phyloP scores from a whole-genome alignment of 1,140 invertebrate genomes.

The Temnothorax nylanderi region DNA sequence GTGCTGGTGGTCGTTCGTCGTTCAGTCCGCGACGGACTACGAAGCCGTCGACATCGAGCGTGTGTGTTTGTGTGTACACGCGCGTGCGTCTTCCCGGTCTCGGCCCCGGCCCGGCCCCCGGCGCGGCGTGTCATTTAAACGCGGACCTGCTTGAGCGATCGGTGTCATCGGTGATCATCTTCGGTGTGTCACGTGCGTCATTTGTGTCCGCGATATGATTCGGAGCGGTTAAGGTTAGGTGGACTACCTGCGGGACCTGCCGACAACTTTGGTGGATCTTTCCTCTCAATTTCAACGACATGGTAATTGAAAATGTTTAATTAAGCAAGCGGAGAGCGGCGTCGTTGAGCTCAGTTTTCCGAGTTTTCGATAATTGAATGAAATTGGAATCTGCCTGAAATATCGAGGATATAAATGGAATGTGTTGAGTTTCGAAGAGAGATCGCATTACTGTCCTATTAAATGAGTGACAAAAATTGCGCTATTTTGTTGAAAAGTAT shows the following conservation, averaged over 20 bases:
- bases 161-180: neutral
- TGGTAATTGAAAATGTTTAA: conserved; percentile 22
- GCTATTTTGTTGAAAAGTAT: neutral
- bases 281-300: conserved; percentile 3
- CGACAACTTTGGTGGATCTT: neutral
- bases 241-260: too few species aligned
- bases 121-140: neutral
- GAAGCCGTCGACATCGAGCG: conserved; percentile 43
- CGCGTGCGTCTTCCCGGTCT: neutral
- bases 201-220: neutral
- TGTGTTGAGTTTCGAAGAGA: neutral
- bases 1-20: neutral
- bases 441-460: neutral
- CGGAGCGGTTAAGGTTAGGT: neutral
- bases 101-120: too few species aligned
- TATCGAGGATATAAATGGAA: neutral
- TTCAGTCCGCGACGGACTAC: conserved; percentile 42
- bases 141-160: neutral
- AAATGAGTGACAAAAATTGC: neutral
- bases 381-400: neutral
- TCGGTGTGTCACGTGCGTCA: neutral
- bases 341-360: neutral
- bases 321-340: neutral
- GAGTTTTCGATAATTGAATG: too few species aligned
- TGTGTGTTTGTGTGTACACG: neutral